A percentile compares a stretch with the other conserved stretches of the same genome.
Evolutionary conservation across 2,888 invertebrate species (phyloP).

Genomic region (Calameuta idolon): DNA sequence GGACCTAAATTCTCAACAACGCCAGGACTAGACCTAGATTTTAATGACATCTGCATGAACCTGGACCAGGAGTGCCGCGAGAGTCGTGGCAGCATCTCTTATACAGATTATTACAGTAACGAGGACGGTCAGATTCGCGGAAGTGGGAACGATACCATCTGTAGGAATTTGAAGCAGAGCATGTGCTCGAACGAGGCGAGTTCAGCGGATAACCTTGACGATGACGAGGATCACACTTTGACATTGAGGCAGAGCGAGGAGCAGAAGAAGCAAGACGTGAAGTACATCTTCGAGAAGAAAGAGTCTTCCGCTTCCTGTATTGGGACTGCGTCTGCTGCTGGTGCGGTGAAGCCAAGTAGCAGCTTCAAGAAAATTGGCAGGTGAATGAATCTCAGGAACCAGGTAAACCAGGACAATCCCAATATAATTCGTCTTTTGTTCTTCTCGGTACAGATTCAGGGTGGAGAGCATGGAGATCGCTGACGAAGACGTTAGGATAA

Average conservation of each 20-base stretch:
- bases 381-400: slow-evolving; percentile 31
- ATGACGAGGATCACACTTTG: slow-evolving; percentile 63
- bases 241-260: slow-evolving; percentile 60
- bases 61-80: slow-evolving; percentile 54
- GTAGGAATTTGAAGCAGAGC: slow-evolving; percentile 14
- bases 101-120: slow-evolving; percentile 65
- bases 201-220: slow-evolving; percentile 41
- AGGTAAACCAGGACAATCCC: background rate
- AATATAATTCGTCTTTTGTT: background rate
- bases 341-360: slow-evolving; percentile 41
- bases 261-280: slow-evolving; percentile 61
- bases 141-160: slow-evolving; percentile 36
- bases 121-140: slow-evolving; percentile 63
- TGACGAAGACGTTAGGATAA: slow-evolving; percentile 61
- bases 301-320: slow-evolving; percentile 10
- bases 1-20: slow-evolving; percentile 71
- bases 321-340: slow-evolving; percentile 12
- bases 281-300: slow-evolving; percentile 53
- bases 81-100: slow-evolving; percentile 63
- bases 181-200: background rate
- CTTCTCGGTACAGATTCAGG: slow-evolving; percentile 49
- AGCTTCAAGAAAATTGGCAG: slow-evolving; percentile 63
- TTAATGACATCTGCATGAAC: slow-evolving; percentile 62
- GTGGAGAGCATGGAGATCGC: slow-evolving; percentile 63
- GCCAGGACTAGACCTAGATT: slow-evolving; percentile 70